Conservation (phyloP, 2,888 invertebrate genomes). For the Nemurella pictetii region DNA sequence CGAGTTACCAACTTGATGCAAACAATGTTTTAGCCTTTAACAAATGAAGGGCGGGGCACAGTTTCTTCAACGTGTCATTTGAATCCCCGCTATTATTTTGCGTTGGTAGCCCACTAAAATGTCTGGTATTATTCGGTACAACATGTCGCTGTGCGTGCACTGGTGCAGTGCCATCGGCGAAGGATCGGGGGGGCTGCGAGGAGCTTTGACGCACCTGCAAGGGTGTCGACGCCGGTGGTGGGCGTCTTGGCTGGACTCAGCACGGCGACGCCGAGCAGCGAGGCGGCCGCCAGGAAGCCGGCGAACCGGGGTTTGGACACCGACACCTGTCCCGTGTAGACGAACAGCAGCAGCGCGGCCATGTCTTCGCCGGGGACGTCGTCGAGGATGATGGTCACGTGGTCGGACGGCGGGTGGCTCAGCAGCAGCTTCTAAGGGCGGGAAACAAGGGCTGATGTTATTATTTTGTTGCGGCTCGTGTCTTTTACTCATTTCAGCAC, state of each 20-base stretch:
- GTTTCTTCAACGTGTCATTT: too few species aligned
- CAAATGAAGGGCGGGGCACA: too few species aligned
- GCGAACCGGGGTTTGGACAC: constrained; percentile 61
- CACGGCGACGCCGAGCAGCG: neutral
- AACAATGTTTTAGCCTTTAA: too few species aligned
- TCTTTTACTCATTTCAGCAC: too few species aligned
- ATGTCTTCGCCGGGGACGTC: constrained; percentile 65
- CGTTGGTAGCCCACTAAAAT: too few species aligned
- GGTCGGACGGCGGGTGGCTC: constrained; percentile 52
- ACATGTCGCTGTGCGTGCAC: too few species aligned
- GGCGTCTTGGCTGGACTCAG: neutral
- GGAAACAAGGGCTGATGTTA: too few species aligned
- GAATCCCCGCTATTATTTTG: too few species aligned
- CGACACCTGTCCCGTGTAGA: constrained; percentile 67
- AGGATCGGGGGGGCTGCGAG: neutral
- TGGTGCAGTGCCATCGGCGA: too few species aligned
- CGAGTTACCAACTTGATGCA: too few species aligned
- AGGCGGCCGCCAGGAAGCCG: constrained; percentile 63
- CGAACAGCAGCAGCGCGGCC: constrained; percentile 63
- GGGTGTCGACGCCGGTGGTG: neutral
- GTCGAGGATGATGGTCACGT: constrained; percentile 66
- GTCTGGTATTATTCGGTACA: too few species aligned
- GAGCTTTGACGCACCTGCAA: neutral
- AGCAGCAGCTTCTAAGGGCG: constrained; percentile 51
- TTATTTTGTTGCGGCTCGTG: too few species aligned